Conservation (phyloP, 2,113 vertebrate species). For the Pimephales promelas region DNA sequence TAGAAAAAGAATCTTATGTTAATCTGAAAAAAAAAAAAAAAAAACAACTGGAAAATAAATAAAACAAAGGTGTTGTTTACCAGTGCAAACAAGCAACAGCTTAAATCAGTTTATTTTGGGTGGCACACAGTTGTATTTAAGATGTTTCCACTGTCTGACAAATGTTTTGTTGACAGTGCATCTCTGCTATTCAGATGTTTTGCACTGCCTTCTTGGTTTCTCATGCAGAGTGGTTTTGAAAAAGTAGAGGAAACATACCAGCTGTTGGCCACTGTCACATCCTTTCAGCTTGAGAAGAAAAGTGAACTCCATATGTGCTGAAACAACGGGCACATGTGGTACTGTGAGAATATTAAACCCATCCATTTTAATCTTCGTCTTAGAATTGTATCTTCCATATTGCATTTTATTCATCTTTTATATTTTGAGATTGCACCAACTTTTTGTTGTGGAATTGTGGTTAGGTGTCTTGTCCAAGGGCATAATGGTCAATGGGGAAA, state of each 20-base stretch:
- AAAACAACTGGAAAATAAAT: no score
- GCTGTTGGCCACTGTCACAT: slow-evolving; percentile 20
- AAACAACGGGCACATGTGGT: background rate
- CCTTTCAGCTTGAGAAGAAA: background rate
- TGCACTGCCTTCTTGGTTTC: background rate
- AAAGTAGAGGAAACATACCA: background rate
- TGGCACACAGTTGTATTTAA: background rate
- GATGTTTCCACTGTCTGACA: slow-evolving; percentile 11
- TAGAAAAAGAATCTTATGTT: background rate
- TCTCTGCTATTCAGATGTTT: slow-evolving; percentile 28
- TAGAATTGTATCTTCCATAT: background rate
- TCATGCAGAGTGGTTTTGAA: slow-evolving; percentile 12
- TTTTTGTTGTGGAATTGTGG: background rate
- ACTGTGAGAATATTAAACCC: background rate
- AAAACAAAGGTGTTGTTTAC: background rate
- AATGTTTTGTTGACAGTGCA: slow-evolving; percentile 7
- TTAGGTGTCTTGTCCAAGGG: background rate
- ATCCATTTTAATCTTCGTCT: background rate
- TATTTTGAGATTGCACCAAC: background rate
- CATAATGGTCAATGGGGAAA: background rate
- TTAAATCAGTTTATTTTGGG: slow-evolving; percentile 8
- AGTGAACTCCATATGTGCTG: background rate
- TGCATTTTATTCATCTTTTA: background rate
- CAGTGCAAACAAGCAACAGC: background rate
- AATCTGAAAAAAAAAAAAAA: background rate